phyloP scores from a whole-genome alignment of 2,113 vertebrate species.

The Hippocampus abdominalis region DNA sequence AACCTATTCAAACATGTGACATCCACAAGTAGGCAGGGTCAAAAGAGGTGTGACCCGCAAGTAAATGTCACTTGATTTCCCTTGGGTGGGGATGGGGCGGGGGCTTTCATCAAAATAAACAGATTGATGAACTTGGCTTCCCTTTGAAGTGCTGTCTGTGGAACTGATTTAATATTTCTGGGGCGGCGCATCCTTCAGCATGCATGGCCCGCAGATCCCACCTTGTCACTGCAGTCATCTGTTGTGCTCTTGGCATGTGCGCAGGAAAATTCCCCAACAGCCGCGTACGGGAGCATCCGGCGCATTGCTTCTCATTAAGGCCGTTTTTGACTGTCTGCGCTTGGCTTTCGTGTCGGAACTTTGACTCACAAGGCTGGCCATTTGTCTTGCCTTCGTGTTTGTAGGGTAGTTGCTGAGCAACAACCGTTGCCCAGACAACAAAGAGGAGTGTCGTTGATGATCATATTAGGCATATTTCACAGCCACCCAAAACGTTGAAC shows the following conservation, averaged over 20 bases:
- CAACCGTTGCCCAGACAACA: slow-evolving; percentile 40
- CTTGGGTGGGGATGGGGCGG: not conserved
- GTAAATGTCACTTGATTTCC: slow-evolving; percentile 44
- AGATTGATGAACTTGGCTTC: slow-evolving; percentile 36
- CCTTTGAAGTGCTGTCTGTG: slow-evolving; percentile 15
- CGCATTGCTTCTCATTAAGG: slow-evolving; percentile 36
- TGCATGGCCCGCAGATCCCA: slow-evolving; percentile 8
- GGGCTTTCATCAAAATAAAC: slow-evolving; percentile 13
- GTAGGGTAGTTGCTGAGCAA: slow-evolving; percentile 44
- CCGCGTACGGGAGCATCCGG: slow-evolving; percentile 27
- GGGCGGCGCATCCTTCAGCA: slow-evolving; percentile 13
- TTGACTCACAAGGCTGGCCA: slow-evolving; percentile 56
- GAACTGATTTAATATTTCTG: slow-evolving; percentile 18
- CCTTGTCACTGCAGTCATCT: slow-evolving; percentile 33
- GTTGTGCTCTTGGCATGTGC: slow-evolving; percentile 43
- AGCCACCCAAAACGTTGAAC: slow-evolving; percentile 36
- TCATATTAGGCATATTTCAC: slow-evolving; percentile 36
- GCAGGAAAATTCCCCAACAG: slow-evolving; percentile 16
- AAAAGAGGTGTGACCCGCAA: slow-evolving; percentile 38
- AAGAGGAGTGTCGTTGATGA: slow-evolving; percentile 44
- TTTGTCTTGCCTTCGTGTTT: slow-evolving; percentile 53
- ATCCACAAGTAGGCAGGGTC: slow-evolving; percentile 24
- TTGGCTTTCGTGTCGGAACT: slow-evolving; percentile 49
- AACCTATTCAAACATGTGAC: slow-evolving; percentile 36
- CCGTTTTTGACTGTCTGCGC: slow-evolving; percentile 37